phyloP scores from a whole-genome alignment of 2,888 invertebrate genomes.

The Neuroscelio doddi region DNA sequence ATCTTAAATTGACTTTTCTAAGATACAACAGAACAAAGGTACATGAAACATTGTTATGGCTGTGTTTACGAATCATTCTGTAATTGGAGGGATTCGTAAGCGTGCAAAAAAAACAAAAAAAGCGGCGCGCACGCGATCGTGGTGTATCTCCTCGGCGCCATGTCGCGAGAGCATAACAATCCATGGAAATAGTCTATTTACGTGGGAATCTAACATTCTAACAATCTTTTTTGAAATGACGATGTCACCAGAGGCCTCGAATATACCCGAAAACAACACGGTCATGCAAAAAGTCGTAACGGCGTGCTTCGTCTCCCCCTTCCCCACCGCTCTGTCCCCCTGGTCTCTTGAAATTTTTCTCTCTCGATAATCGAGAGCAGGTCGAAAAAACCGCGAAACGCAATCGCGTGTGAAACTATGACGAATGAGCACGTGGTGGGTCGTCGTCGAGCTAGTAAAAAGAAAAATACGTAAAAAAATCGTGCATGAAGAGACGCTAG shows the following conservation, averaged over 20 bases:
- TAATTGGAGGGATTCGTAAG: neutral
- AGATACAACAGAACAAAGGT: neutral
- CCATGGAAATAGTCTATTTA: neutral
- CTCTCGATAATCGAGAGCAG: too few relatives aligned
- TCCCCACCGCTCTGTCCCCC: neutral
- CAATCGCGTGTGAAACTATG: neutral
- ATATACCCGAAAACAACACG: neutral
- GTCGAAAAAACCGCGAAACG: constrained; percentile 6
- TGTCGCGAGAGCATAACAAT: constrained; percentile 12
- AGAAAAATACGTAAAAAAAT: neutral
- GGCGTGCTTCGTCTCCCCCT: constrained; percentile 1
- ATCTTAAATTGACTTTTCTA: neutral
- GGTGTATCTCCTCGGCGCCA: constrained; percentile 23
- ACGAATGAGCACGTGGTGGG: constrained; percentile 2
- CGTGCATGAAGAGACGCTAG: constrained; percentile 9
- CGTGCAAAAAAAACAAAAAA: constrained; percentile 16
- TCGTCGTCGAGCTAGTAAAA: neutral
- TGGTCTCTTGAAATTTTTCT: neutral
- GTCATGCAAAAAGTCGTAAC: neutral
- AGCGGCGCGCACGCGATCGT: constrained; percentile 28
- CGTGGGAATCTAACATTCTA: too few relatives aligned
- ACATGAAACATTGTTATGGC: neutral
- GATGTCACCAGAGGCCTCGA: neutral
- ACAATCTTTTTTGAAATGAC: too few relatives aligned
- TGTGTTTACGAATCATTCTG: constrained; percentile 6